Percentiles rank a stretch among this genome's conserved stretches.
These are phyloP conservation scores for Polypterus bichir DNA, from an alignment of 2,113 vertebrate genomes.

Conservation along the genomic window DNA sequence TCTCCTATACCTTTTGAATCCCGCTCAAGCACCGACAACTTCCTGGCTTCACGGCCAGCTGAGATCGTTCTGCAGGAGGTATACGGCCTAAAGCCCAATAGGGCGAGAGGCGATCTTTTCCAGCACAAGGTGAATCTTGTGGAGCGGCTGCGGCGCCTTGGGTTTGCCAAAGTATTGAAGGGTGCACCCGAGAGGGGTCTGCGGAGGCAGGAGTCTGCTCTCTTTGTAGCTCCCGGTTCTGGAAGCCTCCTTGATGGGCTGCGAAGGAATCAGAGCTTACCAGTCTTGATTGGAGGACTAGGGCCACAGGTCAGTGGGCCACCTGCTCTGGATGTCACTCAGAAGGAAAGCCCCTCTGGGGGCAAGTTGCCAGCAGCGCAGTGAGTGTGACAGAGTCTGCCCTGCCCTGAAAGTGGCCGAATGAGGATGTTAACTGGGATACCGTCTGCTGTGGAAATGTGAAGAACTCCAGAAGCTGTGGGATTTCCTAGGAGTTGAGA, in stretches of 20 bases:
- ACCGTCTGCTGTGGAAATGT: no score
- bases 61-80: conserved; percentile 88
- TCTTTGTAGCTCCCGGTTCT: conserved; percentile 61
- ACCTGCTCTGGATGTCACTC: conserved; percentile 16
- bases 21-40: conserved; percentile 65
- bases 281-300: conserved; percentile 65
- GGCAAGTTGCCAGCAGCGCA: no score
- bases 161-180: conserved; percentile 65
- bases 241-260: conserved; percentile 73
- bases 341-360: no score
- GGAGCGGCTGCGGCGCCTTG: conserved; percentile 72
- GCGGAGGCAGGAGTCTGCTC: conserved; percentile 51
- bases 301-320: conserved; percentile 41
- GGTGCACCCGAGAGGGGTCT: conserved; percentile 31
- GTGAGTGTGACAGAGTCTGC: no score
- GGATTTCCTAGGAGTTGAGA: no score
- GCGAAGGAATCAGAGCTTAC: conserved; percentile 86
- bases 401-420: no score
- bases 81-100: conserved; percentile 68
- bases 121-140: conserved; percentile 63
- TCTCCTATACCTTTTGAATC: conserved; percentile 58
- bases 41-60: conserved; percentile 83
- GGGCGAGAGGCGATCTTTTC: conserved; percentile 43
- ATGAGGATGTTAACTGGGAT: no score
- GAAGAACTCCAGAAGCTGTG: no score